phyloP scores from a whole-genome alignment of 2,888 invertebrate genomes.

The Leptarthrus brevirostris region DNA sequence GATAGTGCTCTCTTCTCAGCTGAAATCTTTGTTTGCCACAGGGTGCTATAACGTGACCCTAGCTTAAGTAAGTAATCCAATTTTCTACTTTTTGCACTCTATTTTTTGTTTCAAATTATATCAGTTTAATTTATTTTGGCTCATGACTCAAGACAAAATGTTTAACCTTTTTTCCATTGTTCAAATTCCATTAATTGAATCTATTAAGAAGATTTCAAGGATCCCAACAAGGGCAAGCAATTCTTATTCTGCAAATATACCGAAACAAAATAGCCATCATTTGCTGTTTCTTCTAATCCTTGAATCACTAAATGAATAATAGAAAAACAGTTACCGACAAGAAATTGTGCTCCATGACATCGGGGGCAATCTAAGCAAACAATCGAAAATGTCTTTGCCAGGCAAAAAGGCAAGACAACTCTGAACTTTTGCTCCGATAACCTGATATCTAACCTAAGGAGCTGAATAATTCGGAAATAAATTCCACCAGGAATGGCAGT shows the following conservation, averaged over 20 bases:
- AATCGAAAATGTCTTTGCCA: not conserved
- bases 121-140: no score
- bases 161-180: no score
- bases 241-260: conserved; percentile 8
- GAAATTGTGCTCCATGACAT: conserved; percentile 2
- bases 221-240: not conserved
- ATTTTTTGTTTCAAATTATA: no score
- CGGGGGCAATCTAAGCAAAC: not conserved
- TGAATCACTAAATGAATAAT: conserved; percentile 36
- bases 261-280: conserved; percentile 22
- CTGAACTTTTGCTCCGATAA: conserved; percentile 19
- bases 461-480: conserved; percentile 45
- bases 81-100: no score
- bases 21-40: no score
- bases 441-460: conserved; percentile 43
- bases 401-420: conserved; percentile 12
- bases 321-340: conserved; percentile 40
- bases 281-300: conserved; percentile 29
- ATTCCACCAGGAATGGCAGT: conserved; percentile 31
- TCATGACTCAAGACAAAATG: no score
- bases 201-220: not conserved
- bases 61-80: no score
- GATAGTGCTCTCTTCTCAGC: no score
- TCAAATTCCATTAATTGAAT: not conserved
- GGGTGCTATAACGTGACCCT: no score